phyloP scores from a whole-genome alignment of 1,140 invertebrate genomes.

The Drosophila willistoni region DNA sequence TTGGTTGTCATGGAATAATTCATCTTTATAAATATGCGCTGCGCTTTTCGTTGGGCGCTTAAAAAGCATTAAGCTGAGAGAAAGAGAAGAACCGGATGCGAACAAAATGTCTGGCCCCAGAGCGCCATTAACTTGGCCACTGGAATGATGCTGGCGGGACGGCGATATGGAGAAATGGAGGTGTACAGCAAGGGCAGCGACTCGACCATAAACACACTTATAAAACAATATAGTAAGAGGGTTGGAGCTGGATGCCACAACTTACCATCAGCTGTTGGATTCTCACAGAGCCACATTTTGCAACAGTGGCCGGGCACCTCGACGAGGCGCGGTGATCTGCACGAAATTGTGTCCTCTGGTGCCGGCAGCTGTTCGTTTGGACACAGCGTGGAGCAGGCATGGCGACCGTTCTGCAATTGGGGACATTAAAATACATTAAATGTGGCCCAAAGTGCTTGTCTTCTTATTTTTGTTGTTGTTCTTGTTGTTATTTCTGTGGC shows the following conservation, averaged over 20 bases:
- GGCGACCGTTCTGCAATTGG: constrained; percentile 86
- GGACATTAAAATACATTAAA: constrained; percentile 74
- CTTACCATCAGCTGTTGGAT: constrained; percentile 85
- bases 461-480: constrained; percentile 6
- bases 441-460: constrained; percentile 27
- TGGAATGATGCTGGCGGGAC: background rate
- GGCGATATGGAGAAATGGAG: background rate
- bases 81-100: constrained; percentile 34
- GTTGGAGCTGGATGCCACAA: constrained; percentile 16
- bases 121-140: constrained; percentile 66
- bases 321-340: constrained; percentile 87
- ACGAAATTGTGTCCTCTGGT: constrained; percentile 83
- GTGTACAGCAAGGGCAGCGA: constrained; percentile 4
- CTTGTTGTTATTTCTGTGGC: constrained; percentile 23
- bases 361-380: constrained; percentile 88
- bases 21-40: constrained; percentile 81
- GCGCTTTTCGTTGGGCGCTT: constrained; percentile 72
- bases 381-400: constrained; percentile 89
- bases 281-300: constrained; percentile 89
- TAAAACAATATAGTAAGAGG: constrained; percentile 63
- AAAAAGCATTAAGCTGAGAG: constrained; percentile 78
- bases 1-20: constrained; percentile 71
- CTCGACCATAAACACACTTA: constrained; percentile 73
- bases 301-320: constrained; percentile 88
- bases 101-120: constrained; percentile 57